Percentiles rank a stretch among this genome's conserved stretches.
Evolutionary conservation across 2,797 vertebrate species (phyloP).

Genomic region (Onychomys arenicola): DNA sequence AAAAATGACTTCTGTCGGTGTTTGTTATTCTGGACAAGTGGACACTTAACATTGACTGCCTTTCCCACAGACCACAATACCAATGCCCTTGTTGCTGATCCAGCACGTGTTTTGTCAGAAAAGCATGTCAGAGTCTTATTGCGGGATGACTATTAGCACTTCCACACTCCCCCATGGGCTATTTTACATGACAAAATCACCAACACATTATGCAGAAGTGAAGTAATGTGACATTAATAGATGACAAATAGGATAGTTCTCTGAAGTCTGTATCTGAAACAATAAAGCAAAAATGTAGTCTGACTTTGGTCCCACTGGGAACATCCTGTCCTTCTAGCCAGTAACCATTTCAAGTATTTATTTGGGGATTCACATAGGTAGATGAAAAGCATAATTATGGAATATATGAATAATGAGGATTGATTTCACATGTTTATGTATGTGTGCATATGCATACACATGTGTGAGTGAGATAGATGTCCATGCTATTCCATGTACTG

Average conservation of each 20-base stretch:
- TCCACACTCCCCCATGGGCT: neutral
- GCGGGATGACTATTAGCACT: neutral
- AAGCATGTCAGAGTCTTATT: neutral
- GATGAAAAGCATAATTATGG: neutral
- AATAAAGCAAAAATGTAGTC: neutral
- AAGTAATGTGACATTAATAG: neutral
- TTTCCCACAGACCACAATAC: neutral
- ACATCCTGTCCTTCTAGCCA: too few species aligned
- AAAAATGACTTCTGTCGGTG: neutral
- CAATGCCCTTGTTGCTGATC: neutral
- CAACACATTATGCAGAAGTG: neutral
- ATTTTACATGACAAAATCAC: neutral
- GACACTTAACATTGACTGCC: neutral
- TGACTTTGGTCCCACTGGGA: neutral
- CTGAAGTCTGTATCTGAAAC: neutral
- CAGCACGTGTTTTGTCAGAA: neutral
- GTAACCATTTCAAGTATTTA: neutral
- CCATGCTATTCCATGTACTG: conserved; percentile 55
- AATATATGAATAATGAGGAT: neutral
- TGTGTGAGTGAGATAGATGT: neutral
- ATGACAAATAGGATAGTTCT: neutral
- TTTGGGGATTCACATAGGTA: neutral
- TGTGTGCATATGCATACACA: too few species aligned
- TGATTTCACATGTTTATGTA: neutral
- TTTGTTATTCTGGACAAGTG: too few species aligned